phyloP scores from a whole-genome alignment of 2,797 vertebrate species.

The Sarcophilus harrisii region DNA sequence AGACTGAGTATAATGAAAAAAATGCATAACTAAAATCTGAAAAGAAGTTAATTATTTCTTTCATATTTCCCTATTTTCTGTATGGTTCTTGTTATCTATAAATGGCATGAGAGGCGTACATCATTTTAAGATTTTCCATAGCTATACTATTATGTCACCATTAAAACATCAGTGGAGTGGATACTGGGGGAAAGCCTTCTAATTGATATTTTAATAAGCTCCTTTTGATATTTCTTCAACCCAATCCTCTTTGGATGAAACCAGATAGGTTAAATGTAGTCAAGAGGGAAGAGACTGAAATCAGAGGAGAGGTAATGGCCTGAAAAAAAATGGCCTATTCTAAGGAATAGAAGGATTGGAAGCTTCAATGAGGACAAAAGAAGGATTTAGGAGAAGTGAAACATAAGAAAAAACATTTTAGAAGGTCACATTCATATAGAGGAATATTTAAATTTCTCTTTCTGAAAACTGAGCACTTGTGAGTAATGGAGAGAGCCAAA shows the following conservation, averaged over 20 bases:
- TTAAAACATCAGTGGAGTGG: conserved; percentile 42
- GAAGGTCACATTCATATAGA: not conserved
- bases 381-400: not conserved
- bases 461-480: not conserved
- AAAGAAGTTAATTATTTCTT: not conserved
- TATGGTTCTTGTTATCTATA: not conserved
- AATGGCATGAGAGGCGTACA: conserved; percentile 4
- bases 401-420: not conserved
- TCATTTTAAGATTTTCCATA: conserved; percentile 38
- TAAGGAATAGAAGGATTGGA: not conserved
- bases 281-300: not conserved
- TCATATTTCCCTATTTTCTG: conserved; percentile 8
- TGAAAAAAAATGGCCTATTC: too few relatives aligned
- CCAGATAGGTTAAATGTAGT: not conserved
- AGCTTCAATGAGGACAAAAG: not conserved
- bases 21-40: conserved; percentile 20
- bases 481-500: not conserved
- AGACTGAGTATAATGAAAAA: not conserved
- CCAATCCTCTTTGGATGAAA: not conserved
- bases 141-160: not conserved
- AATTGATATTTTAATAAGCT: conserved; percentile 28
- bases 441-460: not conserved
- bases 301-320: not conserved
- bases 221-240: conserved; percentile 32
- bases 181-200: conserved; percentile 23